Base-by-base conservation (phyloP, 1,140 invertebrate genomes). In the Phymorhynchus buccinoides region DNA sequence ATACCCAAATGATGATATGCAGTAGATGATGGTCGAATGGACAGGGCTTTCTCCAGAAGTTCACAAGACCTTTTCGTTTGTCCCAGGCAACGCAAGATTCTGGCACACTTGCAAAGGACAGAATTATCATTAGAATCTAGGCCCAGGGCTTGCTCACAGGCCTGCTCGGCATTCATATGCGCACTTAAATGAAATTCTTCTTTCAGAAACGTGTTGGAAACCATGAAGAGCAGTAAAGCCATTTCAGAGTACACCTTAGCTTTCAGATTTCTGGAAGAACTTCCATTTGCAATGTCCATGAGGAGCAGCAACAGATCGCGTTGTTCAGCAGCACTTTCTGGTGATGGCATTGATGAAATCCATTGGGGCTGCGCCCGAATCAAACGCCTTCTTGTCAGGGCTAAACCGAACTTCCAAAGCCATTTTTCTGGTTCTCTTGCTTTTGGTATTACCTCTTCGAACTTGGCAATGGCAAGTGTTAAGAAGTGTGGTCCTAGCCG, bases 351-450 rank as follows among this genome's bases (percentile, higher is more conserved):
- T 2, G 66, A n/a, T 16, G 66, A 42, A 30, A 42, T 71, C 14
- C 18, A 30, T 39, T 79, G 39, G 37, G 41, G 56, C 14, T 42
- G 14, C 14, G 62, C 41, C 27, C 66, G 81, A 12, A 83, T 3
- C 30, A 30, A 18, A 30, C 81, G 35, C 27, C 81, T 37, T 32
- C 32, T 71, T 42, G 81, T 71, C n/a, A 73, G 32, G n/a, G 81
- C 81, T 12, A 83, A 62, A n/a, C 81, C 81, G 73, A 83, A 83
- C n/a, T 68, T 7, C 81, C 81, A 83, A 16, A 83, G 27, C 37
- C 37, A 44, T 44, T 83, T 32, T 35, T 83, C 81, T 27, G 62
- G 62, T 30, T 68, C n/a, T 37, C 81, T 42, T n/a, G 81, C 81
- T 30, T 42, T 7, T 30, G 66, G 62, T 14, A 83, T 30, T 18